Base-by-base conservation (phyloP, 2,113 vertebrate genomes). In the Rhabdornis inornatus region DNA sequence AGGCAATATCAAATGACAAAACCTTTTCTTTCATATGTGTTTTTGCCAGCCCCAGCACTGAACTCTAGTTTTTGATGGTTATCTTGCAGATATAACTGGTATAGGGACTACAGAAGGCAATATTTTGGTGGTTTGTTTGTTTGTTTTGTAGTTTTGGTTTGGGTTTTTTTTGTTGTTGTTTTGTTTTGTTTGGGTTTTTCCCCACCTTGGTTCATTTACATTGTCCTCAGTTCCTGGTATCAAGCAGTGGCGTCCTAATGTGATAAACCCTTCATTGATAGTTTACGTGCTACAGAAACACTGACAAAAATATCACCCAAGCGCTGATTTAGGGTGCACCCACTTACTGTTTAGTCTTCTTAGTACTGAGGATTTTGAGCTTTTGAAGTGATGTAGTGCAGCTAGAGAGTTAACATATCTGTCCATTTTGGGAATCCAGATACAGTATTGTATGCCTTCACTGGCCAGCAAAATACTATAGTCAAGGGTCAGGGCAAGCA, bases 181-280 rank as follows among this genome's bases (percentile, higher is more conserved):
- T 55, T 42, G 39, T 19, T 55, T 55, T n/a, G 13, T 31, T 45
- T 40, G 49, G 2, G 1, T 30, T 23, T 72, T 12, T 33, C 10
- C 2, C 0, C 3, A 1, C 1, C 3, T 71, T 69, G 13, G 5
- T 44, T 80, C 28, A 50, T 52, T 47, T 56, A 39, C 35, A 19
- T 21, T 63, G 60, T 63, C 16, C 30, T 37, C 31, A 47, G 10
- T 39, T 53, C 15, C 10, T 11, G 8, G 10, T 19, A 1, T 45
- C 0, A 21, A 65, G 19, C 6, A 49, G 11, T 11, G 31, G 2
- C 13, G 15, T 78, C 89, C 16, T 69, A 24, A 27, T 8, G 25
- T 18, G 47, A 27, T 11, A 37, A 31, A 47, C 6, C 6, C 33
- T 66, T 81, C 10, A 40, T 16, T 1, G 3, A 16, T 28, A 42